Evolutionary conservation across 2,888 invertebrate genomes (phyloP), one percentile per base, ranked within the genome.

Genomic region (Drosophila meridionalis): DNA sequence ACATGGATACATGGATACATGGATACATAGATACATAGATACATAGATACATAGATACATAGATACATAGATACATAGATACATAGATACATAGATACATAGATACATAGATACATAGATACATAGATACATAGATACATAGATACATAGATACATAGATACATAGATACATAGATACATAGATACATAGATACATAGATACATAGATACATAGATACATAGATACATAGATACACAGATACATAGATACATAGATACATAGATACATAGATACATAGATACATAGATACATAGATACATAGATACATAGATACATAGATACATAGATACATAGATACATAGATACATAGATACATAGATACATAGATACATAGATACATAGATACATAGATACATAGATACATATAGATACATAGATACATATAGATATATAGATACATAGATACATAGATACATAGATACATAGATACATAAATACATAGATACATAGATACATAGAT

Each of bases 351-450:
- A 45, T 45, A 45, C 26, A 45, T 45, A 45, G 26, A 45, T 45
- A 45, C 26, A 45, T 45, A 45, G 26, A 26, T 45, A 45, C 26
- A 45, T 45, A 45, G 11, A 45, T 26, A 45, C 26, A 45, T 45
- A 45, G 9, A 45, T 45, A 45, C 26, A 45, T 45, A 45, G 45
- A 45, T 45, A 26, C 45, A 45, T 26, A 45, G 45, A 45, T 45
- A 45, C 45, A 45, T 45, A 45, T n/a, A n/a, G 9, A 45, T 45
- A 43, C 45, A 47, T 47, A 47, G 26, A 47, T 47, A 47, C 12
- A 28, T 28, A 47, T n/a, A n/a, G 6, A 47, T 47, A 53, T n/a
- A 34, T 34, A 53, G 34, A n/a, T 53, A 34, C 34, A 34, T 20
- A 53, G 36, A 53, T 34, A 20, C 20, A 53, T 34, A 34, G 9